Evolutionary conservation across 64 coral and sea anemone species (phyloP), one percentile per base, ranked within the genome.

Genomic region (Trachythela sp.): DNA sequence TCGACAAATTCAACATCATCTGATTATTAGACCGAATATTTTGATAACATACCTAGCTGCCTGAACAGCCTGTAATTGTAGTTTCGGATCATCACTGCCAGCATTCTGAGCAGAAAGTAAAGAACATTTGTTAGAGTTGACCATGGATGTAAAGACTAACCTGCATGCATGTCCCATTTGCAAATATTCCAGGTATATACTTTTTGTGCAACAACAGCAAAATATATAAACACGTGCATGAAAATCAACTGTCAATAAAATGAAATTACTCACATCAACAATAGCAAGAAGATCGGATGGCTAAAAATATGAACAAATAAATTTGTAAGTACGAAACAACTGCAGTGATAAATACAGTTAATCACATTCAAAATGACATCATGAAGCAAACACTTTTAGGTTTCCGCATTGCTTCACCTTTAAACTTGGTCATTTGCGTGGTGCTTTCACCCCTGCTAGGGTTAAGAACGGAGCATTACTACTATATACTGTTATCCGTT

Each of bases 21-120:
- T n/a, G n/a, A n/a, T n/a, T n/a, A n/a, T n/a, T n/a, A n/a, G n/a
- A n/a, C n/a, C n/a, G n/a, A n/a, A n/a, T n/a, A n/a, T n/a, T n/a
- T n/a, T n/a, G n/a, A n/a, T n/a, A 45, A 39, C 68, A 7, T 17
- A 94, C 92, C 92, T 91, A 22, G 92, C 92, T 40, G 92, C 72
- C 54, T 94, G 92, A 39, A 94, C 92, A 91, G 92, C 92, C 51
- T 84, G 60, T 85, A 94, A 84, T 36, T 94, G 92, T 36, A 88
- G 33, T 51, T 70, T 86, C 3, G 86, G 89, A 84, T 94, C 92
- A 40, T 91, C 56, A 54, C 92, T 94, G 18, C 84, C 90, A 80
- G 75, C 75, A 80, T 80, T 80, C 75, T 80, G 31, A 6, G 38
- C 26, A 22, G 30, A 36, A 39, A 80, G 20, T 80, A 8, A 37